Evolutionary conservation across 1,140 invertebrate genomes (phyloP).

Genomic region (Drosophila bipectinata): DNA sequence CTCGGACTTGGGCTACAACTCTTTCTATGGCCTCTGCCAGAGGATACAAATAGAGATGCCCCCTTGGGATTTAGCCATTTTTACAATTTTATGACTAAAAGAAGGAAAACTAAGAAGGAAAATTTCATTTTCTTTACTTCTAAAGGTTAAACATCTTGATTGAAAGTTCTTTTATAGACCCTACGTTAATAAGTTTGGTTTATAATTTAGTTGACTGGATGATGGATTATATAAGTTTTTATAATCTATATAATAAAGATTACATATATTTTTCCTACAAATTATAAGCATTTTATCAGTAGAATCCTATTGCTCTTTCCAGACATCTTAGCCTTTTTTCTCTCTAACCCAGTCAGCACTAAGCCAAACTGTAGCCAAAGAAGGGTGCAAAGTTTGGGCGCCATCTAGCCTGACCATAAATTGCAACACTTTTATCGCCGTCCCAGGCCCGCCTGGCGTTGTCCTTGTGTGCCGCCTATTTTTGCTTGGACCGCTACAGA

Average conservation of each 20-base stretch:
- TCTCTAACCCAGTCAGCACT: not conserved
- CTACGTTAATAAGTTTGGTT: too few relatives aligned
- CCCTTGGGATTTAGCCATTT: not conserved
- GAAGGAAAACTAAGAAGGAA: not conserved
- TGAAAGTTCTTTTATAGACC: too few relatives aligned
- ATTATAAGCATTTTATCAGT: too few relatives aligned
- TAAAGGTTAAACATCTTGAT: not conserved
- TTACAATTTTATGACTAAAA: too few relatives aligned
- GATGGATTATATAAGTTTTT: too few relatives aligned
- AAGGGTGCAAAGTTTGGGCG: conserved; percentile 41
- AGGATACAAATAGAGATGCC: not conserved
- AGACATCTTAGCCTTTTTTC: not conserved
- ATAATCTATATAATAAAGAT: too few relatives aligned
- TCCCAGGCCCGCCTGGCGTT: conserved; percentile 55
- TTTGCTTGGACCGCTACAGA: conserved; percentile 25
- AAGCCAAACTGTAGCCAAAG: conserved; percentile 16
- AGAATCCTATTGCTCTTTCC: not conserved
- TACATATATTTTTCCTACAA: too few relatives aligned
- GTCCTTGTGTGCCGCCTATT: conserved; percentile 70
- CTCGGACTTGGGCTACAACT: conserved; percentile 7
- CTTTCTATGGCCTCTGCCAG: conserved; percentile 10
- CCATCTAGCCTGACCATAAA: conserved; percentile 75
- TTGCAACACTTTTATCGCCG: conserved; percentile 78
- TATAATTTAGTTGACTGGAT: too few relatives aligned
- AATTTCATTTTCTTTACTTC: not conserved